phyloP scores from a whole-genome alignment of 2,113 vertebrate genomes.

The Gasterosteus aculeatus region DNA sequence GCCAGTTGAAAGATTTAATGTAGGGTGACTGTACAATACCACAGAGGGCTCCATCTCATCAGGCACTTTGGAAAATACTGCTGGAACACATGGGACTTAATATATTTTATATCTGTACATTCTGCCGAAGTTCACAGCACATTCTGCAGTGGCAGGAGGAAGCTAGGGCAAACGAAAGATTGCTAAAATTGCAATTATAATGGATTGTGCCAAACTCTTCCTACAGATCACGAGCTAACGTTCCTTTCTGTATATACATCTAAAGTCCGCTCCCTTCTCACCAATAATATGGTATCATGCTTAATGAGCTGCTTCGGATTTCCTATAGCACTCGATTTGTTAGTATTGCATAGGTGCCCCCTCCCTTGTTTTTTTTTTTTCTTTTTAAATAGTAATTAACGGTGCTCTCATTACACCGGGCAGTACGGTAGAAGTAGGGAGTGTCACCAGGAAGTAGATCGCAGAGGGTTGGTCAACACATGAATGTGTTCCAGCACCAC shows the following conservation, averaged over 20 bases:
- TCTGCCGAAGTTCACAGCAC: slow-evolving; percentile 61
- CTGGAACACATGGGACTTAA: slow-evolving; percentile 44
- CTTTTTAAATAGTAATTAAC: not conserved
- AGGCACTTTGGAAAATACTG: slow-evolving; percentile 48
- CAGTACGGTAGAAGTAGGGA: slow-evolving; percentile 2
- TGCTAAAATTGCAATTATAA: not conserved
- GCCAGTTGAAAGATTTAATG: slow-evolving; percentile 34
- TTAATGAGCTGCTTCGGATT: slow-evolving; percentile 1
- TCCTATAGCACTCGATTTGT: not conserved
- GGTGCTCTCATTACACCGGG: slow-evolving; percentile 11
- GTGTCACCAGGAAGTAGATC: slow-evolving; percentile 16
- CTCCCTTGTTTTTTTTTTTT: not conserved
- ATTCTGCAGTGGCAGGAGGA: slow-evolving; percentile 30
- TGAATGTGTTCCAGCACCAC: slow-evolving; percentile 12
- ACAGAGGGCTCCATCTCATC: slow-evolving; percentile 39
- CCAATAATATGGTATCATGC: not conserved
- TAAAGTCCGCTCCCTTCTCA: not conserved
- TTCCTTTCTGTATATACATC: slow-evolving; percentile 28
- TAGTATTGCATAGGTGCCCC: not conserved
- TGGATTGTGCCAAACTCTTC: slow-evolving; percentile 9
- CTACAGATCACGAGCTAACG: slow-evolving; percentile 27
- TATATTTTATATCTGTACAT: slow-evolving; percentile 56
- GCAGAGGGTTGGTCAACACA: not conserved
- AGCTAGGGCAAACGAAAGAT: slow-evolving; percentile 40
- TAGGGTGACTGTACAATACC: slow-evolving; percentile 44